Evolutionary conservation across 2,113 vertebrate species (phyloP).

Genomic region (Chaetodon trifascialis): DNA sequence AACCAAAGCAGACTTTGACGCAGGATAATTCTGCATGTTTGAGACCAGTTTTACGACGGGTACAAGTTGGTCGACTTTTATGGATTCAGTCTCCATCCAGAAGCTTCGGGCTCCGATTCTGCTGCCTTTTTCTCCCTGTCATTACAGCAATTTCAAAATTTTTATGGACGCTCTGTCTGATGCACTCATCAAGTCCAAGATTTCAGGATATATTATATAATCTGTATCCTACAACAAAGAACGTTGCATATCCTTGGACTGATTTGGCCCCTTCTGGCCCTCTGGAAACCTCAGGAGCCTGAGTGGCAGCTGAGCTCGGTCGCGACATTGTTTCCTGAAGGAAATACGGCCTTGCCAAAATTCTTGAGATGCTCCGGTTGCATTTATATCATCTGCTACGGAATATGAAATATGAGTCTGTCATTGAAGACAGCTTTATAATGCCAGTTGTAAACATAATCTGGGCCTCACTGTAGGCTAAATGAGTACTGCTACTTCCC

Average conservation of each 20-base stretch:
- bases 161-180: slow-evolving; percentile 15
- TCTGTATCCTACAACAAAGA: background rate
- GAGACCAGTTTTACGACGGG: background rate
- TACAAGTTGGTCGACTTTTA: background rate
- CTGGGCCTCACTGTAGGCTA: slow-evolving; percentile 19
- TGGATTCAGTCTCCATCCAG: background rate
- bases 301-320: slow-evolving; percentile 64
- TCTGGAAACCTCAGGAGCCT: slow-evolving; percentile 46
- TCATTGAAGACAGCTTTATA: slow-evolving; percentile 66
- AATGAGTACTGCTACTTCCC: slow-evolving; percentile 24
- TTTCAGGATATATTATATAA: background rate
- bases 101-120: background rate
- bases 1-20: background rate
- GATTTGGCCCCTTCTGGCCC: slow-evolving; percentile 25
- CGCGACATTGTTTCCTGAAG: slow-evolving; percentile 69
- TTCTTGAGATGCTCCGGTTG: slow-evolving; percentile 72
- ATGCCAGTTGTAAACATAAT: slow-evolving; percentile 55
- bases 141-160: slow-evolving; percentile 12
- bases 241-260: slow-evolving; percentile 1
- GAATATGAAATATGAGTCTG: slow-evolving; percentile 68
- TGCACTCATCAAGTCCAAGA: background rate
- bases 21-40: background rate
- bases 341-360: slow-evolving; percentile 60
- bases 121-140: slow-evolving; percentile 1
- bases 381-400: slow-evolving; percentile 70